Percentiles rank a stretch among this genome's conserved stretches.
Evolutionary conservation across 2,113 vertebrate genomes (phyloP).

Genomic region (Emberiza fucata): DNA sequence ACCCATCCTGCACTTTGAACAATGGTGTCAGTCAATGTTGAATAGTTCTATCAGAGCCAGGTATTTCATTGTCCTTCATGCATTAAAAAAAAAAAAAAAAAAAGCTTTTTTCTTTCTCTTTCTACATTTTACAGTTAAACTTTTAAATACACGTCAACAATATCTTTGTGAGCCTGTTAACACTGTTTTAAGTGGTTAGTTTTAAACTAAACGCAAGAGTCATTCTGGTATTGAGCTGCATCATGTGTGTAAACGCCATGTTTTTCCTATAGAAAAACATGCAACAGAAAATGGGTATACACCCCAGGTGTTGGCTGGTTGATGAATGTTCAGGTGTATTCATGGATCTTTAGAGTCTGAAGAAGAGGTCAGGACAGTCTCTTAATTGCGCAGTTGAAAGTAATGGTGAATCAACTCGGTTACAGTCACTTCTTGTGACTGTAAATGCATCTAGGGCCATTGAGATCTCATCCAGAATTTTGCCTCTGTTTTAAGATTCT

Average conservation of each 20-base stretch:
- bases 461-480: background rate
- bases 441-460: background rate
- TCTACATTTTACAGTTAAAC: background rate
- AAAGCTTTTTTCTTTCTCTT: background rate
- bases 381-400: background rate
- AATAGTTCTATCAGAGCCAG: background rate
- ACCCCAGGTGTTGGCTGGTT: background rate
- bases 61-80: background rate
- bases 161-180: background rate
- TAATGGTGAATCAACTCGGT: background rate
- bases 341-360: background rate
- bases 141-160: background rate
- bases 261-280: background rate
- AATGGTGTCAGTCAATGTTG: background rate
- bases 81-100: background rate
- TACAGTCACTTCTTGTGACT: background rate
- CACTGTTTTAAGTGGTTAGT: background rate
- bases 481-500: background rate
- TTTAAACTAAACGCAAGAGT: background rate
- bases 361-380: background rate
- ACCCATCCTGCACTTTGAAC: background rate
- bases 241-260: background rate
- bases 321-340: background rate
- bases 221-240: background rate
- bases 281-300: background rate